Percentiles rank a stretch among this genome's conserved stretches.
Conservation (phyloP, 2,113 vertebrate species). For the Apistogramma diplotaenia region DNA sequence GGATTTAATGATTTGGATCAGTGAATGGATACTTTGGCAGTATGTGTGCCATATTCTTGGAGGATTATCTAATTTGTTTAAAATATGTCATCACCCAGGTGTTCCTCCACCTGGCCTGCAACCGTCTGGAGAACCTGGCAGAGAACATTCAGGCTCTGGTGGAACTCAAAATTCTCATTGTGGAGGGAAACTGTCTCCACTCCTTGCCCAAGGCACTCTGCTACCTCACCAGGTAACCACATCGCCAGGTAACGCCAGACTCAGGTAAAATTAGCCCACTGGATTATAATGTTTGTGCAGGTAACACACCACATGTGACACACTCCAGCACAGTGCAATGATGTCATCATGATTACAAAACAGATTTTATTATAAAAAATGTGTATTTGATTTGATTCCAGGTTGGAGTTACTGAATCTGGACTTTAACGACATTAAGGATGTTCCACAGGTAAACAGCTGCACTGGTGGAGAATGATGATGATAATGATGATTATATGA, state of each 20-base stretch:
- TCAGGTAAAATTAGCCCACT: neutral
- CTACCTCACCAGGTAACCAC: slow-evolving; percentile 64
- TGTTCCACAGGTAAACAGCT: slow-evolving; percentile 75
- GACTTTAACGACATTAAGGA: slow-evolving; percentile 88
- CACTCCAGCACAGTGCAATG: neutral
- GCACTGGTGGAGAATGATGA: neutral
- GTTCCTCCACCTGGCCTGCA: slow-evolving; percentile 87
- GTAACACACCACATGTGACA: neutral
- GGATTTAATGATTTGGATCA: too few species aligned
- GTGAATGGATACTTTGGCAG: too few species aligned
- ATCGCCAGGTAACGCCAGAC: neutral
- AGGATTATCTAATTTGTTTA: neutral
- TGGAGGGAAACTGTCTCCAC: slow-evolving; percentile 85
- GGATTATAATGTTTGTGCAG: neutral
- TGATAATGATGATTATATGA: neutral
- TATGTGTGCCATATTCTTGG: neutral
- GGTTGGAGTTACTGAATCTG: slow-evolving; percentile 85
- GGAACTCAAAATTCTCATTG: slow-evolving; percentile 86
- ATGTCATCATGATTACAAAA: too few species aligned
- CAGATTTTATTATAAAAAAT: too few species aligned
- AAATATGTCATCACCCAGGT: slow-evolving; percentile 43
- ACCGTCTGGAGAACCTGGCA: slow-evolving; percentile 85
- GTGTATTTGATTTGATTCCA: slow-evolving; percentile 5
- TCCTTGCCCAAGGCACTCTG: slow-evolving; percentile 85
- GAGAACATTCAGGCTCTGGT: slow-evolving; percentile 86